Base-by-base conservation (phyloP, 2,113 vertebrate genomes). In the Pangasianodon gigas region DNA sequence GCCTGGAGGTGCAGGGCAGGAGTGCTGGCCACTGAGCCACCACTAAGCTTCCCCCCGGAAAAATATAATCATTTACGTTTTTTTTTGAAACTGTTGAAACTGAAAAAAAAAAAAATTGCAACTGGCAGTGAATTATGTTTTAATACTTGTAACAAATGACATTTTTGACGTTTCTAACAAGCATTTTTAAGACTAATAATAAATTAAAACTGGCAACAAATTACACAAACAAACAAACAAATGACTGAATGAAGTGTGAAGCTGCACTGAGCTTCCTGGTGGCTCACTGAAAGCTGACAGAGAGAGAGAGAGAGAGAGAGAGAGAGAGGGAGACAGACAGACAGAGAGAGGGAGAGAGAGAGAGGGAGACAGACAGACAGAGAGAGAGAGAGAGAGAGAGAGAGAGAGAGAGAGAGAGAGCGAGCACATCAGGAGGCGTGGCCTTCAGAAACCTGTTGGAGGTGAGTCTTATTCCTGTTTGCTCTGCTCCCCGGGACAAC, bases 401-500 rank as follows among this genome's bases (percentile, higher is more conserved):
- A 29, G 0, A 29, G 21, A 3, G 24, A 11, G 19, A 51, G 74
- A 52, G 26, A 29, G 0, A 14, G 21, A 3, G 24, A 3, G 19
- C 29, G 74, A 19, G n/a, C 18, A 26, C 9, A 51, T 24, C 58
- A 56, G 65, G 41, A 80, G 89, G 89, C 21, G 84, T 65, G 75
- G 84, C 81, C 81, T 32, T 26, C 24, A 21, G 18, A 7, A 81
- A 88, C 71, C 85, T 90, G 87, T 41, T 81, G 69, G 62, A 92
- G 91, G 91, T 90, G 81, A 67, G 80, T 16, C 4, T 51, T 87
- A 21, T 71, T 85, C 69, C 71, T 75, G 60, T 81, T 52, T 79
- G 44, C n/a, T 60, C 87, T 85, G 74, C 85, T 67, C 44, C 80
- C 11, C 18, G 11, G n/a, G 16, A 90, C 81, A 92, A 90, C 88